Base-by-base conservation (phyloP, 2,113 vertebrate species). In the Suricata suricatta region DNA sequence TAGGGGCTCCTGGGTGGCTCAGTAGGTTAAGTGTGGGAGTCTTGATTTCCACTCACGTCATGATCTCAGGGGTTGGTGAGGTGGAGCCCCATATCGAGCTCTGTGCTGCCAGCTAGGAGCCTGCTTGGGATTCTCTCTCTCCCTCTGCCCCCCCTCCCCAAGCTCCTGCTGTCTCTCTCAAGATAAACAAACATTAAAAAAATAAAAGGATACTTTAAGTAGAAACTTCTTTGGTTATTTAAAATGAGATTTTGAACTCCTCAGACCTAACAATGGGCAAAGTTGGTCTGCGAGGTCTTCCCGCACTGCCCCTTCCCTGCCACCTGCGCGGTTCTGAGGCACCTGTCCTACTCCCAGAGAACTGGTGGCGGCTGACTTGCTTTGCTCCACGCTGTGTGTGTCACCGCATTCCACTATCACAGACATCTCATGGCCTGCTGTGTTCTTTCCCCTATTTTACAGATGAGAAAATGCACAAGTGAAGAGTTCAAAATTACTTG, bases 341-440 rank as follows among this genome's bases (percentile, higher is more conserved):
- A 35, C 3, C 15, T 5, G 16, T 29, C 38, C 35, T 35, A 33
- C 33, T 50, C 38, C 19, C 0, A 47, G 41, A 0, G 0, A 41
- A 21, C 35, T 41, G 52, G 2, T 10, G 9, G 80, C 15, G 31
- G 27, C 4, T 7, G 47, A 81, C 69, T 86, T 33, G 38, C 50
- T 94, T 16, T 44, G 21, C 13, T 85, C 12, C 0, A 1, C 1
- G 66, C 77, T n/a, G 52, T 54, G 50, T 0, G 4, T 0, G 0
- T 35, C n/a, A 54, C 21, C 25, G 38, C 63, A 31, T 19, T 27
- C 2, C 10, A 9, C 13, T 7, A 4, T 23, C 44, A 19, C 0
- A 50, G 52, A 19, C 33, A 2, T 10, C 16, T 76, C 2, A 4
- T 2, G n/a, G 69, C 27, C 44, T 38, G 5, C 7, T n/a, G 0